Conservation (phyloP, 2,797 vertebrate genomes). For the Pseudotriccus pelzelni region DNA sequence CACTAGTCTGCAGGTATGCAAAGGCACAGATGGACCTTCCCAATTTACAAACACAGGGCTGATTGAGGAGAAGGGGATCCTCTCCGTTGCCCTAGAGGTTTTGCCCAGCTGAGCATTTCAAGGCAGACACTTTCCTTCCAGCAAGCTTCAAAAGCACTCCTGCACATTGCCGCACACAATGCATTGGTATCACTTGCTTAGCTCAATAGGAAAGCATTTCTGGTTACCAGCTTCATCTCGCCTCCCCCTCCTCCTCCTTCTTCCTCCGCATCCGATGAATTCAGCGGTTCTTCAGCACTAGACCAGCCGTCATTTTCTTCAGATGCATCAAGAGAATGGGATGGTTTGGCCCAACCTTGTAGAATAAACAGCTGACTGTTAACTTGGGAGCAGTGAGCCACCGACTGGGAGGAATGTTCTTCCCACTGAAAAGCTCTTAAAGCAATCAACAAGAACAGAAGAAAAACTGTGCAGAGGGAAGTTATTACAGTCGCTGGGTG, state of each 20-base stretch:
- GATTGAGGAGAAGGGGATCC: not conserved
- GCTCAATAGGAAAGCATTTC: not conserved
- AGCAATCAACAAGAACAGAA: not conserved
- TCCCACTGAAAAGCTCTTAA: not conserved
- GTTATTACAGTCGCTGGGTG: not conserved
- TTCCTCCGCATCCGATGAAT: slow-evolving; percentile 93
- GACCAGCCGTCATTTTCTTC: slow-evolving; percentile 95
- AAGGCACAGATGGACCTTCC: not conserved
- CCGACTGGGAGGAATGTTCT: not conserved
- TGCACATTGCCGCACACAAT: not conserved
- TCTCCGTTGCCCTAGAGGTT: not conserved
- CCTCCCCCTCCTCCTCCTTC: slow-evolving; percentile 72
- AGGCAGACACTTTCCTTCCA: not conserved
- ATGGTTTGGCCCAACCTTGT: slow-evolving; percentile 91
- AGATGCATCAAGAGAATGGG: slow-evolving; percentile 87
- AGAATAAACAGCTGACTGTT: not conserved
- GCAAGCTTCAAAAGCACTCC: not conserved
- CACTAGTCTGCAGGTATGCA: not conserved
- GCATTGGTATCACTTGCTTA: not conserved
- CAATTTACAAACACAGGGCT: not conserved
- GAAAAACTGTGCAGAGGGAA: not conserved
- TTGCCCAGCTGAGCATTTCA: not conserved
- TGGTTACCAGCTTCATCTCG: slow-evolving; percentile 87
- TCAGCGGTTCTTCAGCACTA: slow-evolving; percentile 91
- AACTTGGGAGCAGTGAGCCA: not conserved